A percentile compares a stretch with the other conserved stretches of the same genome.
Evolutionary conservation across 2,113 vertebrate species (phyloP).

Genomic region (Aix galericulata): DNA sequence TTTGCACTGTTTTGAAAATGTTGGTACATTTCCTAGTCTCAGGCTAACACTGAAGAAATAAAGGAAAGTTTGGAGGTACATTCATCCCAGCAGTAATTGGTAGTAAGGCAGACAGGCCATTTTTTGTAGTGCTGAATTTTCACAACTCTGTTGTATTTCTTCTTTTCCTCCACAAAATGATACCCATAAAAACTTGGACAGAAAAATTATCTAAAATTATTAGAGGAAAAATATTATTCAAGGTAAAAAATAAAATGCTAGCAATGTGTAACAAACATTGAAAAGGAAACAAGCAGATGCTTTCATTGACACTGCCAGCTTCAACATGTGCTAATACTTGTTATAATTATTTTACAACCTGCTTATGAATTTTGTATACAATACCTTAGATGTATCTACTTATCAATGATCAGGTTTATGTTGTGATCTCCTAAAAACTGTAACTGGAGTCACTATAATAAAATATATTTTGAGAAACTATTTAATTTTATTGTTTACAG

Average conservation of each 20-base stretch:
- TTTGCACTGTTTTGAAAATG: rapidly evolving
- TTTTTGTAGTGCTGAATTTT: not conserved
- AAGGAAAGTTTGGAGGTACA: not conserved
- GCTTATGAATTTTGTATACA: not conserved
- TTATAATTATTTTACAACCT: not conserved
- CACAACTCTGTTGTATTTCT: not conserved
- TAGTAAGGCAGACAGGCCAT: not conserved
- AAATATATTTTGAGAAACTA: not conserved
- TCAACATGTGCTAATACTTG: not conserved
- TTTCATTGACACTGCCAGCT: not conserved
- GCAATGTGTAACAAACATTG: not conserved
- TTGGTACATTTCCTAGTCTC: not conserved
- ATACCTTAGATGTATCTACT: not conserved
- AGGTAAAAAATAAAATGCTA: not conserved
- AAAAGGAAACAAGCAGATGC: not conserved
- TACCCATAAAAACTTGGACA: not conserved
- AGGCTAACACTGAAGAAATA: not conserved
- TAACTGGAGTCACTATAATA: not conserved
- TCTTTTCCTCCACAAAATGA: not conserved
- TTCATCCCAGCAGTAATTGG: not conserved
- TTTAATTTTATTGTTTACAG: not conserved
- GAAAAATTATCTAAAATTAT: not conserved
- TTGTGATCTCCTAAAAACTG: not conserved
- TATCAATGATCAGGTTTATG: not conserved
- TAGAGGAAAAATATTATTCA: not conserved